These are phyloP conservation scores for Cepaea nemoralis DNA, from an alignment of 1,140 invertebrate genomes.

Conservation along the genomic window DNA sequence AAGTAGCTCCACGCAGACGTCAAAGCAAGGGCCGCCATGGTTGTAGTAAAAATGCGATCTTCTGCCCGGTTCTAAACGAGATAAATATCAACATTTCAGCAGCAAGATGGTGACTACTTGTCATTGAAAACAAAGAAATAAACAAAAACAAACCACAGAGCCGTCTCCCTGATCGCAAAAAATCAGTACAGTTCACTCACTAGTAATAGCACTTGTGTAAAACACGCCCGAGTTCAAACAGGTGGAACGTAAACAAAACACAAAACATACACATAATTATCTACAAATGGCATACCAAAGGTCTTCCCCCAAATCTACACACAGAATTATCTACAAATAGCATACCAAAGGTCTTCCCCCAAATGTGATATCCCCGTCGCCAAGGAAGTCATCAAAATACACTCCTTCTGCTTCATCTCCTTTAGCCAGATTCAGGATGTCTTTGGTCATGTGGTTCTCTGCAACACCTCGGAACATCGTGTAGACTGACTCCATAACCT, in stretches of 20 bases:
- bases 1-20: slow-evolving; percentile 54
- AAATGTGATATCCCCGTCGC: slow-evolving; percentile 56
- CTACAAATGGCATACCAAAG: no score
- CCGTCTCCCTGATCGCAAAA: no score
- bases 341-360: slow-evolving; percentile 52
- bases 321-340: no score
- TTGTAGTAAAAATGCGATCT: slow-evolving; percentile 63
- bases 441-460: slow-evolving; percentile 43
- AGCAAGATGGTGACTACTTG: no score
- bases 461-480: slow-evolving; percentile 31
- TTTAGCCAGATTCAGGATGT: slow-evolving; percentile 38
- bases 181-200: no score
- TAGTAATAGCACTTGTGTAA: no score
- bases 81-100: not conserved
- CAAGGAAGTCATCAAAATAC: slow-evolving; percentile 67
- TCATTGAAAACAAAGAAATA: no score
- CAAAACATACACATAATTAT: not conserved
- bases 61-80: slow-evolving; percentile 43
- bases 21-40: slow-evolving; percentile 60
- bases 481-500: slow-evolving; percentile 49
- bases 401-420: slow-evolving; percentile 31
- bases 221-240: no score
- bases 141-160: no score
- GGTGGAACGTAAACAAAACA: not conserved
- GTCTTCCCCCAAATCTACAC: slow-evolving; percentile 41